These are phyloP conservation scores for Crocidura indochinensis DNA, from an alignment of 2,797 vertebrate species.

Conservation along the genomic window DNA sequence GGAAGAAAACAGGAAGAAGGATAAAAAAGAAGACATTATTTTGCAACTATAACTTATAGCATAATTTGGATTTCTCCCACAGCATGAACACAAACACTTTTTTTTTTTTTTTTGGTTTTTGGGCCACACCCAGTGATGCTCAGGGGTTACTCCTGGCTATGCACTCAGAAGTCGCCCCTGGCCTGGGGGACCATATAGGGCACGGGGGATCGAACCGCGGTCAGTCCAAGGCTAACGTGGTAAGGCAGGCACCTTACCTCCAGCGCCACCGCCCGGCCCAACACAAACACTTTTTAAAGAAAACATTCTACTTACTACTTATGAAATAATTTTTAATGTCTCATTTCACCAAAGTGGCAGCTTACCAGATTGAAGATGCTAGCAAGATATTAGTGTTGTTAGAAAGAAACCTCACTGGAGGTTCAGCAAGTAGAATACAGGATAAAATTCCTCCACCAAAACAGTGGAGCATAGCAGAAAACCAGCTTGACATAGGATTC, in stretches of 20 bases:
- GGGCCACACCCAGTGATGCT: no score
- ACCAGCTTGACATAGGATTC: conserved; percentile 98
- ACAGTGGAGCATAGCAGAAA: conserved; percentile 98
- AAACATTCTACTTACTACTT: conserved; percentile 30
- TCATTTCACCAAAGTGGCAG: conserved; percentile 8
- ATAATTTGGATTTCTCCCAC: conserved; percentile 36
- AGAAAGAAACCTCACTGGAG: conserved; percentile 93
- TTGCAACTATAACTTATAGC: not conserved
- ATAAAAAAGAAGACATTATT: conserved; percentile 39
- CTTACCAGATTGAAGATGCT: conserved; percentile 97
- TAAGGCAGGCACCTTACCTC: no score
- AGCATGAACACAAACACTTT: conserved; percentile 39
- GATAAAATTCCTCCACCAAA: conserved; percentile 97
- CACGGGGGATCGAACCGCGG: no score
- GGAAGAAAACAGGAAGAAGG: not conserved
- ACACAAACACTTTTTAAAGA: conserved; percentile 50
- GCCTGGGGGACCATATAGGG: no score
- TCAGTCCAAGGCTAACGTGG: no score
- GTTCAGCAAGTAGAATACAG: conserved; percentile 95
- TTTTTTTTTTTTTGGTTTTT: no score
- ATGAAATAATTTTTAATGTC: conserved; percentile 46
- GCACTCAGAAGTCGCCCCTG: no score
- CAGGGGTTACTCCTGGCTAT: no score
- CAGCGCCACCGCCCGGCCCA: no score
- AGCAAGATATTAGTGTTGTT: conserved; percentile 94